Conservation (phyloP, 2,113 vertebrate genomes). For the Hemiprocne comata region DNA sequence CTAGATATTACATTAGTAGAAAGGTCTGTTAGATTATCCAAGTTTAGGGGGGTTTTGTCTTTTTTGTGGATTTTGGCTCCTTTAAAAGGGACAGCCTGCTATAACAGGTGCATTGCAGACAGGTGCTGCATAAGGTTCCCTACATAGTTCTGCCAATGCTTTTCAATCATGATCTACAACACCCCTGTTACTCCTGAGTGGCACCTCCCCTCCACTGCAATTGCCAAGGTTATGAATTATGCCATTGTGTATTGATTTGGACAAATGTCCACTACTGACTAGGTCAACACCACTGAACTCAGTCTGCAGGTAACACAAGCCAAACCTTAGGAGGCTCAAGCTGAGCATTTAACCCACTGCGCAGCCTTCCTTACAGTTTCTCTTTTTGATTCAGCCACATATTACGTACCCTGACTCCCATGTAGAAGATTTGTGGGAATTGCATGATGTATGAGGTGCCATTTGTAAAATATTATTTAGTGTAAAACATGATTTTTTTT, state of each 20-base stretch:
- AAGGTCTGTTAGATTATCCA: neutral
- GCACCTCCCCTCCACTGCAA: neutral
- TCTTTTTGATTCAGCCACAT: conserved; percentile 56
- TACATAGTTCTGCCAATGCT: conserved; percentile 37
- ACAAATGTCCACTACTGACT: conserved; percentile 33
- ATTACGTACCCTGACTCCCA: conserved; percentile 72
- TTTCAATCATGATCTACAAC: conserved; percentile 36
- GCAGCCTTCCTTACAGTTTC: conserved; percentile 25
- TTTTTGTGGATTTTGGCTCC: conserved; percentile 20
- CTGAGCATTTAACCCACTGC: neutral
- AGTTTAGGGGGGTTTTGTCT: neutral
- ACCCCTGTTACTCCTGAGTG: neutral
- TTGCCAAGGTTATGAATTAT: conserved; percentile 22
- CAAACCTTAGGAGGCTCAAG: neutral
- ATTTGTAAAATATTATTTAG: conserved; percentile 86
- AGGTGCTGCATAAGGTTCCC: conserved; percentile 49
- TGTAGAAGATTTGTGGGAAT: conserved; percentile 80
- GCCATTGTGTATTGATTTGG: neutral
- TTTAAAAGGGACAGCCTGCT: conserved; percentile 43
- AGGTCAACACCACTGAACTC: neutral
- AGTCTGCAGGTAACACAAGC: neutral
- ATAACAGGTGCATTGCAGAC: conserved; percentile 60
- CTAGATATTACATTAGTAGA: neutral
- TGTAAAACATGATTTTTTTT: conserved; percentile 84
- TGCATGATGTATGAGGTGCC: conserved; percentile 81